These are phyloP conservation scores for Grapholita molesta DNA, from an alignment of 1,140 invertebrate genomes.

Conservation along the genomic window DNA sequence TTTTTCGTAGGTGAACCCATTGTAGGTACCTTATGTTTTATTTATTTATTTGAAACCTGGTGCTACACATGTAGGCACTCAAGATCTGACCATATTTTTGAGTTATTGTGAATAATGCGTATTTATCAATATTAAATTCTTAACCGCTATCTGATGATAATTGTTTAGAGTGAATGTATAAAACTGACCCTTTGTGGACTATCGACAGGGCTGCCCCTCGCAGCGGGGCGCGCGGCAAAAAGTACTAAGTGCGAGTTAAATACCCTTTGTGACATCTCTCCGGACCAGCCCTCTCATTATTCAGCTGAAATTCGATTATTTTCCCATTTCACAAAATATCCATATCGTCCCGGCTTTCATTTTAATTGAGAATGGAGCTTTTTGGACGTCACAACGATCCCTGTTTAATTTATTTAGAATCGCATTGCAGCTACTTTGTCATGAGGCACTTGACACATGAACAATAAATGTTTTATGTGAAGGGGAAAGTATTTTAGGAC, in stretches of 20 bases:
- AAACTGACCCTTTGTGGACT: constrained; percentile 22
- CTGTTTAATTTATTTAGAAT: constrained; percentile 58
- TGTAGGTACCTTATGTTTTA: too few relatives aligned
- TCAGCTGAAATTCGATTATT: constrained; percentile 76
- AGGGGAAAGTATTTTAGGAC: not conserved
- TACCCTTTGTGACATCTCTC: constrained; percentile 71
- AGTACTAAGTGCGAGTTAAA: constrained; percentile 75
- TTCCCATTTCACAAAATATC: constrained; percentile 76
- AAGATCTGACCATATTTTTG: too few relatives aligned
- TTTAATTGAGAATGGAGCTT: constrained; percentile 70
- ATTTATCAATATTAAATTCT: too few relatives aligned
- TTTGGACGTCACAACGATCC: constrained; percentile 51
- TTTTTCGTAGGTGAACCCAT: too few relatives aligned
- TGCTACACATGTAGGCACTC: too few relatives aligned
- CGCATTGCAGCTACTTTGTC: constrained; percentile 32
- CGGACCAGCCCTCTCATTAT: constrained; percentile 66
- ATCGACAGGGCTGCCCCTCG: constrained; percentile 36
- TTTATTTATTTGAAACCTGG: too few relatives aligned
- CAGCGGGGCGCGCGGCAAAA: constrained; percentile 54
- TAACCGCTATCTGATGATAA: too few relatives aligned
- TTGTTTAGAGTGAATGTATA: not conserved
- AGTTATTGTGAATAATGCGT: too few relatives aligned
- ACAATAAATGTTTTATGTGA: not conserved
- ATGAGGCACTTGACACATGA: constrained; percentile 18
- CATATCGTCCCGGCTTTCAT: constrained; percentile 69